Conservation (phyloP, 30 jellyfish, hydroid and myxozoan species). For the Aurelia sp. region DNA sequence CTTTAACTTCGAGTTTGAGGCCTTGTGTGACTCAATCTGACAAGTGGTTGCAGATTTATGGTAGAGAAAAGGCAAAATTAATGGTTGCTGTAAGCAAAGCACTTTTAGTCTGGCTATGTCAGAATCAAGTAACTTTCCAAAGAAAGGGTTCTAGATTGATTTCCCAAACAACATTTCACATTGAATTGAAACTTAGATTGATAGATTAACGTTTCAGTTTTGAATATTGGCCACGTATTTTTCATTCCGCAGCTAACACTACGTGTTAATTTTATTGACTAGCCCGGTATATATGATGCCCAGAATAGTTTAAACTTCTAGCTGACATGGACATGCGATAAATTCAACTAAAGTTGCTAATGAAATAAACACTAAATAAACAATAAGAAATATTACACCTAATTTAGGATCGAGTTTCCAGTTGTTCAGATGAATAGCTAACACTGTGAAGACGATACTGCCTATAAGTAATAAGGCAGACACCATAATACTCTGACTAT, state of each 20-base stretch:
- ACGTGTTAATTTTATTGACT: neutral
- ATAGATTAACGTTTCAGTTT: neutral
- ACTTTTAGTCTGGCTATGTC: too few relatives aligned
- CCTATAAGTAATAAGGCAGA: slow-evolving; percentile 95
- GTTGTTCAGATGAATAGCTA: slow-evolving; percentile 90
- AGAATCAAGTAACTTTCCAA: too few relatives aligned
- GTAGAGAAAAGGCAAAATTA: too few relatives aligned
- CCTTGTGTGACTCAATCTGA: too few relatives aligned
- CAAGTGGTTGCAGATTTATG: too few relatives aligned
- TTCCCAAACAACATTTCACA: too few relatives aligned
- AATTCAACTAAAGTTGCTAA: slow-evolving; percentile 93
- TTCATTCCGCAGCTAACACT: neutral
- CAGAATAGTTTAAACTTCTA: slow-evolving; percentile 49
- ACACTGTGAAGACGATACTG: slow-evolving; percentile 84
- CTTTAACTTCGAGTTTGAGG: too few relatives aligned
- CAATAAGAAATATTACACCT: slow-evolving; percentile 88
- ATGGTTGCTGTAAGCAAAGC: too few relatives aligned
- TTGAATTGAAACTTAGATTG: too few relatives aligned
- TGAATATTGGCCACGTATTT: neutral
- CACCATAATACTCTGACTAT: slow-evolving; percentile 87
- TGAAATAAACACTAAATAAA: slow-evolving; percentile 88
- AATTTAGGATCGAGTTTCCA: slow-evolving; percentile 91
- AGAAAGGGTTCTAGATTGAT: too few relatives aligned
- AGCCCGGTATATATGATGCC: neutral
- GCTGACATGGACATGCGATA: slow-evolving; percentile 98